Evolutionary conservation across 2,113 vertebrate genomes (phyloP).

Genomic region (Cinclus mexicanus): DNA sequence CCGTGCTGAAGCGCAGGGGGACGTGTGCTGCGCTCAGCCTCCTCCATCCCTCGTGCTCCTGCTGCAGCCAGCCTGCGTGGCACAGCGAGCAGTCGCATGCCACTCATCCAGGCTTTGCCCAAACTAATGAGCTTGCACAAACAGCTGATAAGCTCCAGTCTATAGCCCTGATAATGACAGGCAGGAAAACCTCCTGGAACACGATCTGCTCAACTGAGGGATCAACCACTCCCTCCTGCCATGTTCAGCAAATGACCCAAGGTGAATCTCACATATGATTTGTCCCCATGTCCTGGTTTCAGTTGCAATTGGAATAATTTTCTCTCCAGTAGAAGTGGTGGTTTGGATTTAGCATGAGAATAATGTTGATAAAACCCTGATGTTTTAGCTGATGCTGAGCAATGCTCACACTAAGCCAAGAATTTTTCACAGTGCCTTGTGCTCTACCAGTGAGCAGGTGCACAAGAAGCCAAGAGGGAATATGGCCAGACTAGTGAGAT

Average conservation of each 20-base stretch:
- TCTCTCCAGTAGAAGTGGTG: background rate
- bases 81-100: background rate
- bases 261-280: background rate
- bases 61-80: rapidly evolving
- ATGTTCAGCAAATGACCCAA: background rate
- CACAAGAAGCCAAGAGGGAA: background rate
- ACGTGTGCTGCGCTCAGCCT: background rate
- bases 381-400: background rate
- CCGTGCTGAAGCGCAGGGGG: background rate
- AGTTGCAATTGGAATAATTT: background rate
- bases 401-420: background rate
- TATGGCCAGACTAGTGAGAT: background rate
- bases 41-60: background rate
- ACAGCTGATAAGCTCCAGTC: background rate
- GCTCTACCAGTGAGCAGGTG: background rate
- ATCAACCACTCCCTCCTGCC: background rate
- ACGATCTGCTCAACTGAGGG: rapidly evolving
- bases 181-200: background rate
- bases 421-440: background rate
- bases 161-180: background rate
- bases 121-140: background rate
- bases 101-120: background rate
- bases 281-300: background rate
- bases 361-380: background rate
- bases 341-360: background rate